Base-by-base conservation (phyloP, 2,888 invertebrate genomes). In the Eristalinus aeneus region DNA sequence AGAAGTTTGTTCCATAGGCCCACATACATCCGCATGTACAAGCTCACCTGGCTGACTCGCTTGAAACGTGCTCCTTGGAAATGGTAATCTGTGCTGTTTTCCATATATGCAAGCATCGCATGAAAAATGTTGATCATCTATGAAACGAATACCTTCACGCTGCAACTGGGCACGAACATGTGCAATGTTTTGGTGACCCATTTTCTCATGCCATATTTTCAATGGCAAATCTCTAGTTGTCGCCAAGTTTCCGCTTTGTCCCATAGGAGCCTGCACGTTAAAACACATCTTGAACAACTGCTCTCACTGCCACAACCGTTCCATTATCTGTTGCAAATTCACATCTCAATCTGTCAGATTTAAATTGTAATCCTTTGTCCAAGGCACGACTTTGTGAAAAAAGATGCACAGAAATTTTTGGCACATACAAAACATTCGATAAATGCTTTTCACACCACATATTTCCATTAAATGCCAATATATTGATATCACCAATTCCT, bases 1-100 rank as follows among this genome's bases (percentile, higher is more conserved):
- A 39, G 89, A 89, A 8, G 53, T 63, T 34, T 79, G 79, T 39
- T 88, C 81, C 82, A 88, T 88, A 3, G 88, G 86, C 4, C 88
- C 89, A 74, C 88, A 88, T 27, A 89, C 27, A 68, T 90, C 89
- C 34, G 88, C 78, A 65, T 89, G 88, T 10, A 89, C 74, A 23
- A 89, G 53, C 36, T 88, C 80, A 20, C 81, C 88, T 64, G 53
- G 4, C 53, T n/a, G 53, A 53, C n/a, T n/a, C 16, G n/a, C 53
- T 53, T 53, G 4, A 53, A 53, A 53, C n/a, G 53, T n/a, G 27
- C 67, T 75, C 20, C 31, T 10, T 20, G 27, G 56, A 58, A 75
- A 75, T 11, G 75, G 60, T 23, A 56, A 16, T 67, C 68, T 46
- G 11, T 67, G 68, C 11, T 76, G 68, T 32, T 76, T 68, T 11